Conservation (phyloP, 2,888 invertebrate species). For the Orgyia antiqua region DNA sequence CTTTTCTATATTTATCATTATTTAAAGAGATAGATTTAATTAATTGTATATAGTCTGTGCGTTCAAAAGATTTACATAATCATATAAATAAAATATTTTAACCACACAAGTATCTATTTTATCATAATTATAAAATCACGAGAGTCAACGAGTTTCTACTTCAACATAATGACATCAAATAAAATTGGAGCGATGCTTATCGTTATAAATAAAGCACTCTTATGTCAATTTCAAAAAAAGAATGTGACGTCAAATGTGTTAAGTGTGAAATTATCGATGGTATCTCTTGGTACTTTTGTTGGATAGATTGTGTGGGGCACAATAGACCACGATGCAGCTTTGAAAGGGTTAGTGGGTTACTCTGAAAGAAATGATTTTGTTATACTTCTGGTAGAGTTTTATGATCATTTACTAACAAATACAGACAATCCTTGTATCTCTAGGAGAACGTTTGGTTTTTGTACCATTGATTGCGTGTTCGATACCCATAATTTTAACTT, state of each 20-base stretch:
- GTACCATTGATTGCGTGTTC: too few species aligned
- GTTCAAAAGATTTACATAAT: too few species aligned
- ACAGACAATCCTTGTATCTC: too few species aligned
- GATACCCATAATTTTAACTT: too few species aligned
- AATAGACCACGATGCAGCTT: slow-evolving; percentile 19
- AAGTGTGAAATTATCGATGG: slow-evolving; percentile 68
- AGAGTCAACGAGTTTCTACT: slow-evolving; percentile 49
- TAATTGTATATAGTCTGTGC: too few species aligned
- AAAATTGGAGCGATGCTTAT: slow-evolving; percentile 55
- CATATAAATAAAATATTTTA: too few species aligned
- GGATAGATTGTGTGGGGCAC: slow-evolving; percentile 32
- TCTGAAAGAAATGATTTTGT: slow-evolving; percentile 18
- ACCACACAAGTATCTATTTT: too few species aligned
- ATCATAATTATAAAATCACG: slow-evolving; percentile 34
- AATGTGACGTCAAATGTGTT: slow-evolving; percentile 38
- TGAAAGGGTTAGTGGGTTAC: slow-evolving; percentile 20
- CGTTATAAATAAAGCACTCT: slow-evolving; percentile 53
- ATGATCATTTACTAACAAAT: too few species aligned
- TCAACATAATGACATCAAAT: slow-evolving; percentile 50
- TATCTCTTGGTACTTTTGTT: slow-evolving; percentile 47
- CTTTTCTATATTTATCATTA: too few species aligned
- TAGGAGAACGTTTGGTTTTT: too few species aligned
- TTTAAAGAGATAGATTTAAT: too few species aligned
- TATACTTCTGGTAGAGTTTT: slow-evolving; percentile 2
- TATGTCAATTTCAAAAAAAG: slow-evolving; percentile 46